phyloP scores from a whole-genome alignment of 2,888 invertebrate genomes.

The Ametastegia equiseti region DNA sequence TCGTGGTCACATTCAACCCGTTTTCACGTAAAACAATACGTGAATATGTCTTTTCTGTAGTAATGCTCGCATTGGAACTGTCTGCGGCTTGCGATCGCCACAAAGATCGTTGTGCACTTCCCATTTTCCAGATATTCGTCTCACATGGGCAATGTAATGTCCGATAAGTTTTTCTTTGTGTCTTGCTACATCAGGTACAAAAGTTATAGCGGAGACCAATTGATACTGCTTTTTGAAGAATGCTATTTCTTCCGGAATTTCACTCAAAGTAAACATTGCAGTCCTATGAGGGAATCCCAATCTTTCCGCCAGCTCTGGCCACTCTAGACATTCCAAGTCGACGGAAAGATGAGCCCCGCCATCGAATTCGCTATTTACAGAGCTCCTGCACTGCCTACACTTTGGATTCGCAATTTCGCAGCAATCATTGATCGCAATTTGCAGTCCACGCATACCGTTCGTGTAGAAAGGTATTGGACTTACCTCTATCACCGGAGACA shows the following conservation, averaged over 20 bases:
- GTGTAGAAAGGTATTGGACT: constrained; percentile 16
- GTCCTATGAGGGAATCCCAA: background rate
- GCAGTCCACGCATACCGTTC: constrained; percentile 9
- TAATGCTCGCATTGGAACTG: background rate
- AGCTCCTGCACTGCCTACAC: constrained; percentile 6
- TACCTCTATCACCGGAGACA: constrained; percentile 8
- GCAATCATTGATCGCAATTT: background rate
- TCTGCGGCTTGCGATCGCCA: background rate
- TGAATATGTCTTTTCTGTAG: background rate
- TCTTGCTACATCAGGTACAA: background rate
- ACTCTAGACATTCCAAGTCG: constrained; percentile 6
- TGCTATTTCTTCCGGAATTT: background rate
- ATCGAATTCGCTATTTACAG: background rate
- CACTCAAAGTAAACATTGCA: background rate
- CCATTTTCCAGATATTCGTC: background rate
- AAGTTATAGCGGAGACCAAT: background rate
- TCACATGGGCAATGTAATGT: background rate
- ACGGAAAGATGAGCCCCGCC: background rate
- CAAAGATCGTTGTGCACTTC: background rate
- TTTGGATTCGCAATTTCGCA: background rate
- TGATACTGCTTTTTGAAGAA: background rate
- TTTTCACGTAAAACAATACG: background rate
- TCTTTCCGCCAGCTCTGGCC: background rate
- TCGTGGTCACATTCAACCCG: no score
- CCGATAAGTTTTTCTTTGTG: background rate